Evolutionary conservation across 2,113 vertebrate genomes (phyloP).

Genomic region (Cynopterus brachyotis): DNA sequence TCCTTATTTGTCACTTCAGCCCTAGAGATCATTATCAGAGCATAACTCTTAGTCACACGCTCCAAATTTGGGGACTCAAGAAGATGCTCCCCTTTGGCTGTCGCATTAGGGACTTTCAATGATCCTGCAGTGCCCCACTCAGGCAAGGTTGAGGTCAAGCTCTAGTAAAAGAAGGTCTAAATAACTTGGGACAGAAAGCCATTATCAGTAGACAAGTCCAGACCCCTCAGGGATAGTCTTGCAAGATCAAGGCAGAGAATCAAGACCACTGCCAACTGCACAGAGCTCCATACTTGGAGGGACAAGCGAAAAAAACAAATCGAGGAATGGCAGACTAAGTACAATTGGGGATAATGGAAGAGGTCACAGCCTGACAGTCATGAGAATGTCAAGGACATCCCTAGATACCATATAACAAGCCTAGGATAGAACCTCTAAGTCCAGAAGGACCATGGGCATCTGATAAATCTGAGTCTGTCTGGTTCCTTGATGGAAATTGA

Average conservation of each 20-base stretch:
- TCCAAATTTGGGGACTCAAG: not conserved
- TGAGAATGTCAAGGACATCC: not conserved
- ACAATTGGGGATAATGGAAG: not conserved
- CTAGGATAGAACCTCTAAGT: not conserved
- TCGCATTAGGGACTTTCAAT: not conserved
- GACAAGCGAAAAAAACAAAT: not conserved
- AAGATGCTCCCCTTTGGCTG: not conserved
- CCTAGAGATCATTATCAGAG: not conserved
- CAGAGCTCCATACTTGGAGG: not conserved
- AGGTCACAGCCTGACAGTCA: not conserved
- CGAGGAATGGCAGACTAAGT: not conserved
- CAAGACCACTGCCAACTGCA: not conserved
- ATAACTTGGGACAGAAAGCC: not conserved
- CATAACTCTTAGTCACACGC: not conserved
- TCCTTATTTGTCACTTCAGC: not conserved
- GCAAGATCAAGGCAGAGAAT: constrained; percentile 3
- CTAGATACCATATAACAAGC: not conserved
- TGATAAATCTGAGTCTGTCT: constrained; percentile 19
- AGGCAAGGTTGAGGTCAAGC: constrained; percentile 1
- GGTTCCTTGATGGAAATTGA: constrained; percentile 5
- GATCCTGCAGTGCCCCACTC: not conserved
- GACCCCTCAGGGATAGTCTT: not conserved
- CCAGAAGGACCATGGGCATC: not conserved
- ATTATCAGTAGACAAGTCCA: not conserved
- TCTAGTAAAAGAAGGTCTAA: constrained; percentile 12